A percentile compares a stretch with the other conserved stretches of the same genome.
Conservation (phyloP, 2,888 invertebrate genomes). For the Cylindroiulus punctatus region DNA sequence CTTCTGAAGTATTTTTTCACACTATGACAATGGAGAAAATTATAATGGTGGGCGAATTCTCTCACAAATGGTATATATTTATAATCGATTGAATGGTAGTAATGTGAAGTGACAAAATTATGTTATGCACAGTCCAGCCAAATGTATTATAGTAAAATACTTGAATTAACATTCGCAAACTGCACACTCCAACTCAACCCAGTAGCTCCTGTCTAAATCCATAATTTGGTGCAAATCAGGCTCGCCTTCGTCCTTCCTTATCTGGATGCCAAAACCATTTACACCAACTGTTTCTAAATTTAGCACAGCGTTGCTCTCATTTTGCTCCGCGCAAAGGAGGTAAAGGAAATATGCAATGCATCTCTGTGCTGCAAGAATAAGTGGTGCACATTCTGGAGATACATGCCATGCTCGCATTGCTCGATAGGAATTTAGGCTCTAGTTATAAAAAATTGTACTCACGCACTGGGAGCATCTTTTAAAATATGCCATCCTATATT, state of each 20-base stretch:
- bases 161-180: not conserved
- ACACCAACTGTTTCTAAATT: constrained; percentile 50
- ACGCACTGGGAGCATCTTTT: not conserved
- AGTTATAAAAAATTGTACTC: not conserved
- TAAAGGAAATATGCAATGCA: not conserved
- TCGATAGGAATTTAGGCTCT: not conserved
- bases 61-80: too few relatives aligned
- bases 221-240: constrained; percentile 25
- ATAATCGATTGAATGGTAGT: too few relatives aligned
- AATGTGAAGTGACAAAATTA: too few relatives aligned
- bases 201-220: constrained; percentile 15
- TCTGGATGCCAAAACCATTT: constrained; percentile 48
- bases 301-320: constrained; percentile 39
- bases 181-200: not conserved
- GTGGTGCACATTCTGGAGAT: not conserved
- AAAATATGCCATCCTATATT: not conserved
- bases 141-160: too few relatives aligned
- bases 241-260: constrained; percentile 50
- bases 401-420: not conserved
- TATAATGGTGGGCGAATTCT: too few relatives aligned
- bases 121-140: too few relatives aligned
- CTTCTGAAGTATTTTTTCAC: too few relatives aligned
- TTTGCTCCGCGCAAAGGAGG: constrained; percentile 23
- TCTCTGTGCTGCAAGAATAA: not conserved
- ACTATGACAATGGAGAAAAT: too few relatives aligned